phyloP scores from a whole-genome alignment of 2,797 vertebrate species.

The Esox lucius region DNA sequence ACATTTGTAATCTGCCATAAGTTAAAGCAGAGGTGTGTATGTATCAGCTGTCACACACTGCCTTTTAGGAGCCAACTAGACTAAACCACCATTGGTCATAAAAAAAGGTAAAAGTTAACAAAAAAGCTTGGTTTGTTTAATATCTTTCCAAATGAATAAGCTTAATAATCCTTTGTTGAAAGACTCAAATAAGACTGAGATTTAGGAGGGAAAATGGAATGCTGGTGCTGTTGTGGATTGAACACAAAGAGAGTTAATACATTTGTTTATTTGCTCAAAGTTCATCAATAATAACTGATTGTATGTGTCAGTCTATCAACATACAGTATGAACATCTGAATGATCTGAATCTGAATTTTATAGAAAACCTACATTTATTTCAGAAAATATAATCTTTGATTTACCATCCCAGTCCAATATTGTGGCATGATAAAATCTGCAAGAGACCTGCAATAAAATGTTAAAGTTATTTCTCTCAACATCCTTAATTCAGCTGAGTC shows the following conservation, averaged over 20 bases:
- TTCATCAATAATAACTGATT: not conserved
- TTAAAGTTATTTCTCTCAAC: not conserved
- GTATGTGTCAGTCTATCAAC: not conserved
- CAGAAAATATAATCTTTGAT: not conserved
- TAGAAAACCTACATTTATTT: constrained; percentile 1
- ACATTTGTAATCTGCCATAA: constrained; percentile 60
- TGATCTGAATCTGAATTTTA: not conserved
- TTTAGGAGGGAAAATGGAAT: not conserved
- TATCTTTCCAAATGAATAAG: constrained; percentile 61
- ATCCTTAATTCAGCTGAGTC: not conserved
- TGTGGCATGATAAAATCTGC: not conserved
- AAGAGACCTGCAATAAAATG: not conserved
- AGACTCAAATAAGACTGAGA: constrained; percentile 54
- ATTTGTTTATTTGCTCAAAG: not conserved
- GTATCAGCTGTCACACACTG: constrained; percentile 69
- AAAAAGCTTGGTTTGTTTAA: constrained; percentile 67
- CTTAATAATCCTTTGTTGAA: constrained; percentile 49
- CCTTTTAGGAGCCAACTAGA: constrained; percentile 77
- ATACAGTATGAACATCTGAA: not conserved
- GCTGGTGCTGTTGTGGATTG: constrained; percentile 26
- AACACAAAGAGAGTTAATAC: constrained; percentile 12
- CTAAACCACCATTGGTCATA: constrained; percentile 78
- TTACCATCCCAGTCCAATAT: not conserved
- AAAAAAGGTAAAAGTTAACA: constrained; percentile 71
- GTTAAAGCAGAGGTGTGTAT: constrained; percentile 70